Conservation (phyloP, 2,888 invertebrate species). For the Ornithoptera alexandrae region DNA sequence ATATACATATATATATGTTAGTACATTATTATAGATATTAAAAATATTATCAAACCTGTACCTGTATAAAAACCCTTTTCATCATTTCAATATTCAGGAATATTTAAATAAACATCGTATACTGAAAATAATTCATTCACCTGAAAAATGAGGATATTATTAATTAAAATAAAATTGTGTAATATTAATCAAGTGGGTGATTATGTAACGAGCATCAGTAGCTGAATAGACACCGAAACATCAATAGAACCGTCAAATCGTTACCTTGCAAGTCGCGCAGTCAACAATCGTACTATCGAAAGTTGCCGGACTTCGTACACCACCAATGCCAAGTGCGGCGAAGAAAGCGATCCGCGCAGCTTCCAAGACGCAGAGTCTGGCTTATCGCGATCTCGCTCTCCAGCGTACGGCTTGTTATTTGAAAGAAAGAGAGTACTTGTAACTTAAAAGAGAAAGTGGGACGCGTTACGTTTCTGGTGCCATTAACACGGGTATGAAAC, state of each 20-base stretch:
- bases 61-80: no score
- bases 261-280: slow-evolving; percentile 41
- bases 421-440: slow-evolving; percentile 66
- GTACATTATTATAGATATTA: no score
- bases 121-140: background rate
- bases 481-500: slow-evolving; percentile 77
- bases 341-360: slow-evolving; percentile 75
- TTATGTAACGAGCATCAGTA: slow-evolving; percentile 28
- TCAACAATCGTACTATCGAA: slow-evolving; percentile 68
- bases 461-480: slow-evolving; percentile 77
- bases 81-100: no score
- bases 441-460: slow-evolving; percentile 80
- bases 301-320: slow-evolving; percentile 77
- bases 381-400: slow-evolving; percentile 63
- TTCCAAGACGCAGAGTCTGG: slow-evolving; percentile 54
- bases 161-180: background rate
- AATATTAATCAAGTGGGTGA: background rate
- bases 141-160: background rate
- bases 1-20: no score
- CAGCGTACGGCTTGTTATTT: slow-evolving; percentile 40
- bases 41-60: no score
- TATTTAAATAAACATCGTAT: no score
- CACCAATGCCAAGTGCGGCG: slow-evolving; percentile 76
- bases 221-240: slow-evolving; percentile 11
- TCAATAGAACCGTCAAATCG: slow-evolving; percentile 41